phyloP scores from a whole-genome alignment of 2,113 vertebrate species.

The Alces alces region DNA sequence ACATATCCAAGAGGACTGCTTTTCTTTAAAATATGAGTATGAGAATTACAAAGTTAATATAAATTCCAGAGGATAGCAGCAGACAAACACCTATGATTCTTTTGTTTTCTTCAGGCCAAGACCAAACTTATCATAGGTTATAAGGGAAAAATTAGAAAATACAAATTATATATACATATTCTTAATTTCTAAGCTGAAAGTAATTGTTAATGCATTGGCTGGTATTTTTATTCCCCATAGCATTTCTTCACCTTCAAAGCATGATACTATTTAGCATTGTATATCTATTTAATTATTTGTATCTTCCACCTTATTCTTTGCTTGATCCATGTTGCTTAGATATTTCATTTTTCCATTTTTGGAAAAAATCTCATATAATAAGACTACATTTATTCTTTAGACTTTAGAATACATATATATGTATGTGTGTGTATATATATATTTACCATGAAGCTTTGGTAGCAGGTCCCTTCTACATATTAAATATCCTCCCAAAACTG shows the following conservation, averaged over 20 bases:
- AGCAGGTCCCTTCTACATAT: not conserved
- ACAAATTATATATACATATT: not conserved
- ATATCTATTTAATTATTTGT: not conserved
- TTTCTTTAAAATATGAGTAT: not conserved
- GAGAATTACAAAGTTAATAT: not conserved
- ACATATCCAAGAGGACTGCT: not conserved
- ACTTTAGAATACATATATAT: not conserved
- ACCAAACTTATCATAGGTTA: not conserved
- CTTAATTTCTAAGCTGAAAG: not conserved
- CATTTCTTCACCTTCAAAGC: not conserved
- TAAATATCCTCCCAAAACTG: not conserved
- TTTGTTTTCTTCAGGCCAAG: not conserved
- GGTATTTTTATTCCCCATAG: not conserved
- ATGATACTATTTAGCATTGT: not conserved
- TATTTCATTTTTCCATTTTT: not conserved
- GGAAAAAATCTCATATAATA: not conserved
- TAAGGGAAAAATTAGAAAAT: not conserved
- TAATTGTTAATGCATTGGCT: not conserved
- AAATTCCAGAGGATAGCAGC: not conserved
- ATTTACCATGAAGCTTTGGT: not conserved
- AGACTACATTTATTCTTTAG: not conserved
- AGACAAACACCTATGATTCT: not conserved
- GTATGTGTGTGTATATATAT: not conserved
- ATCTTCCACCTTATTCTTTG: slow-evolving; percentile 6
- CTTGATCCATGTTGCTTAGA: not conserved